These are phyloP conservation scores for Ochotona curzoniae DNA, from an alignment of 2,113 vertebrate species.

Conservation along the genomic window DNA sequence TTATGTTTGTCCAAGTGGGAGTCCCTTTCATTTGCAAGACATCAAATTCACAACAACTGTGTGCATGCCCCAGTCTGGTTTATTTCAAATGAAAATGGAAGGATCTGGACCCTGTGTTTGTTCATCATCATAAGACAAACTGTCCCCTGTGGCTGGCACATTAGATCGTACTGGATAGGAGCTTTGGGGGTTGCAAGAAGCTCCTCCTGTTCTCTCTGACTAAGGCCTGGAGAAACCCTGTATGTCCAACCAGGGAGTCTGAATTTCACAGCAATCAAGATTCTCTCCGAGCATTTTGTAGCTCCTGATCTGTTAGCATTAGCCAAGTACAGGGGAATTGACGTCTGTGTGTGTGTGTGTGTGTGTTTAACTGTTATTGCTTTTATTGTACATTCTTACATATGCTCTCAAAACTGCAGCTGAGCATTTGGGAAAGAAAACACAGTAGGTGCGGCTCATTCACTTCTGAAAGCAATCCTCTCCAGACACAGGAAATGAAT, in stretches of 20 bases:
- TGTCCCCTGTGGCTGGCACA: background rate
- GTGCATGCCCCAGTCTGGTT: conserved; percentile 3
- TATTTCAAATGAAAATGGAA: conserved; percentile 57
- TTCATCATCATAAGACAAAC: background rate
- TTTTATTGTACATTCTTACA: background rate
- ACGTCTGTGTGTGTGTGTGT: background rate
- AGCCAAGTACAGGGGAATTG: background rate
- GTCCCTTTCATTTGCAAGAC: conserved; percentile 56
- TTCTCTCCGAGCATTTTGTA: background rate
- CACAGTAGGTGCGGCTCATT: background rate
- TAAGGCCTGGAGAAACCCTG: background rate
- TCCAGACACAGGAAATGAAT: background rate
- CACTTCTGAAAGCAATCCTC: conserved; percentile 32
- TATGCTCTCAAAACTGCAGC: background rate
- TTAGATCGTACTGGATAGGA: background rate
- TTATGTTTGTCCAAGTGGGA: conserved; percentile 52
- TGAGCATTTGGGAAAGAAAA: conserved; percentile 52
- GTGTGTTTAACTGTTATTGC: background rate
- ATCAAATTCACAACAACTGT: conserved; percentile 55
- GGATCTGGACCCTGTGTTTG: background rate
- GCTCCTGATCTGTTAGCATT: background rate
- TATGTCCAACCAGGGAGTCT: background rate
- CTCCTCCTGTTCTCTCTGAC: background rate
- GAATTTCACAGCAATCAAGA: background rate
- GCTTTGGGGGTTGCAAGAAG: background rate